A percentile compares a stretch with the other conserved stretches of the same genome.
phyloP scores from a whole-genome alignment of 2,888 invertebrate species.

The Beris chalybata region DNA sequence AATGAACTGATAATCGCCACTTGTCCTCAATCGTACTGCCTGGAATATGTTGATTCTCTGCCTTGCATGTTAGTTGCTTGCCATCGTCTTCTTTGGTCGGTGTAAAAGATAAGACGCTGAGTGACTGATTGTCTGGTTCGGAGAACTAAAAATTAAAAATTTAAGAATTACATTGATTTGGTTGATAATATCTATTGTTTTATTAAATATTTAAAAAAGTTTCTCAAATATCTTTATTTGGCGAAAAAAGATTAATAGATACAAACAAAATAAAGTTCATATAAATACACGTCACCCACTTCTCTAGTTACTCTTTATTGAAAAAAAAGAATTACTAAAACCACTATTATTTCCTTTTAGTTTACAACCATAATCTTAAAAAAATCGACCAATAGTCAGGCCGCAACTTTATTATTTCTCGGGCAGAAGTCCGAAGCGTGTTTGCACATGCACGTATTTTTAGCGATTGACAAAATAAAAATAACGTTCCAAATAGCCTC shows the following conservation, averaged over 20 bases:
- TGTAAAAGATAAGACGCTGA: conserved; percentile 80
- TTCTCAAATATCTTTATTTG: background rate
- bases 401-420: no score
- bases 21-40: conserved; percentile 84
- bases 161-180: conserved; percentile 1
- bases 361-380: no score
- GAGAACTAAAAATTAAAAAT: conserved; percentile 65
- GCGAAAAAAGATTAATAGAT: background rate
- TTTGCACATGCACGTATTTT: no score
- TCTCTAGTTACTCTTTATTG: no score
- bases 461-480: no score
- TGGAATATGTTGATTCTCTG: conserved; percentile 82
- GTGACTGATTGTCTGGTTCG: conserved; percentile 77
- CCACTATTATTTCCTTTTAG: no score
- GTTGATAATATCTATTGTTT: background rate
- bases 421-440: no score
- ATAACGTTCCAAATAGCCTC: no score
- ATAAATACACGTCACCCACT: background rate
- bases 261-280: background rate
- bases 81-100: conserved; percentile 87
- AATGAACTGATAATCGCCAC: conserved; percentile 85
- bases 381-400: no score
- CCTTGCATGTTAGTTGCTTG: conserved; percentile 84
- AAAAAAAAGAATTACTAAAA: no score
- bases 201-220: background rate